Conservation (phyloP, 1,140 invertebrate species). For the Caenorhabditis latens region DNA sequence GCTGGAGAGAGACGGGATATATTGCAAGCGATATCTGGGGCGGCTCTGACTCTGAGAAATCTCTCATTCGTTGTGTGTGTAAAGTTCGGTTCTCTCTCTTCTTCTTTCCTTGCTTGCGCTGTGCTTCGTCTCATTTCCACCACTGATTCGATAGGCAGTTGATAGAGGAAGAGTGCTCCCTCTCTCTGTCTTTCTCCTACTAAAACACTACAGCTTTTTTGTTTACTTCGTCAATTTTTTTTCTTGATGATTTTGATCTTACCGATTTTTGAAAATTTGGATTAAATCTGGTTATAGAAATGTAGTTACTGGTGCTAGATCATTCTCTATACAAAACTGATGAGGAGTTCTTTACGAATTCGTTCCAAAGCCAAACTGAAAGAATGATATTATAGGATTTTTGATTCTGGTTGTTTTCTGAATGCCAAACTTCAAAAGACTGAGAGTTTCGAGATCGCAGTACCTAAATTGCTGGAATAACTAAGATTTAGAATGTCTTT, state of each 20-base stretch:
- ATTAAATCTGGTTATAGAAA: too few species aligned
- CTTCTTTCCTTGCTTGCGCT: background rate
- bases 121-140: background rate
- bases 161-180: background rate
- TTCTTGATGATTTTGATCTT: too few species aligned
- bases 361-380: too few species aligned
- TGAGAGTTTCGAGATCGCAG: too few species aligned
- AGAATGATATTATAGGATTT: too few species aligned
- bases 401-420: too few species aligned
- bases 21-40: slow-evolving; percentile 7
- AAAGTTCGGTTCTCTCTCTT: background rate
- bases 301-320: too few species aligned
- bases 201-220: background rate
- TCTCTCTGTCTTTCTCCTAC: background rate
- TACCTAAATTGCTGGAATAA: too few species aligned
- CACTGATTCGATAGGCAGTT: slow-evolving; percentile 8
- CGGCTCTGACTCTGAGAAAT: background rate
- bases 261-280: background rate
- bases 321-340: too few species aligned
- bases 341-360: too few species aligned
- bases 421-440: too few species aligned
- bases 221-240: slow-evolving; percentile 1
- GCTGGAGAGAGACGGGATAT: background rate
- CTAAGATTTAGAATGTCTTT: too few species aligned
- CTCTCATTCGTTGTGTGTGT: slow-evolving; percentile 1